Base-by-base conservation (phyloP, 2,888 invertebrate genomes). In the Electrophaes corylata region DNA sequence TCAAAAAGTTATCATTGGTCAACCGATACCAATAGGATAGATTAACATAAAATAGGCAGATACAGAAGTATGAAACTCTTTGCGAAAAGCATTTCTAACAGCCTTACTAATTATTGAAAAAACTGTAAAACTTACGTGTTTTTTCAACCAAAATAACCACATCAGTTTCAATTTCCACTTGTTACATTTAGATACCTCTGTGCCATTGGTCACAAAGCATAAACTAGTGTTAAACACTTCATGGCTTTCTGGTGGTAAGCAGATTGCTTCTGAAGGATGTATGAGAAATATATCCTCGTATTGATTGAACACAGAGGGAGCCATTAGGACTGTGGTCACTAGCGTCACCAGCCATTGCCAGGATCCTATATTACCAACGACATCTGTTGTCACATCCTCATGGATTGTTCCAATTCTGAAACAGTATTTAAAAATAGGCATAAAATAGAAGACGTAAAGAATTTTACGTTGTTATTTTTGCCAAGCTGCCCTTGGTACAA, bases 281-380 rank as follows among this genome's bases (percentile, higher is more conserved):
- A 90, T 63, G 5, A 89, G 79, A 43, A 86, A 82, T 60, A 85
- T 82, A 46, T 91, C 84, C 69, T 84, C 86, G 57, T 84, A 81
- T 43, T 84, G 82, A 62, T 86, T 82, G 57, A 88, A 84, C 48
- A 88, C 66, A 16, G 80, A 70, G 2, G 85, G 77, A 40, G 78
- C 58, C 76, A 79, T 80, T 4, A 85, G 67, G 1, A 75, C 60
- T 0, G 83, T 75, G n/a, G 83, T 76, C 0, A 84, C 60, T 3
- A 86, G 66, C 8, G 89, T 88, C 5, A 89, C 81, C 35, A 89
- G 65, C 84, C 88, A 89, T 69, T 91, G 91, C 91, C 90, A 91
- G 1, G 75, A 61, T 0, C 91, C 91, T 16, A 90, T 88, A 39
- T 75, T 75, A 5, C 90, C 91, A 19, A 89, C 64, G 4, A 89